A percentile compares a stretch with the other conserved stretches of the same genome.
phyloP scores from a whole-genome alignment of 2,888 invertebrate species.

The Xiphydria camelus region DNA sequence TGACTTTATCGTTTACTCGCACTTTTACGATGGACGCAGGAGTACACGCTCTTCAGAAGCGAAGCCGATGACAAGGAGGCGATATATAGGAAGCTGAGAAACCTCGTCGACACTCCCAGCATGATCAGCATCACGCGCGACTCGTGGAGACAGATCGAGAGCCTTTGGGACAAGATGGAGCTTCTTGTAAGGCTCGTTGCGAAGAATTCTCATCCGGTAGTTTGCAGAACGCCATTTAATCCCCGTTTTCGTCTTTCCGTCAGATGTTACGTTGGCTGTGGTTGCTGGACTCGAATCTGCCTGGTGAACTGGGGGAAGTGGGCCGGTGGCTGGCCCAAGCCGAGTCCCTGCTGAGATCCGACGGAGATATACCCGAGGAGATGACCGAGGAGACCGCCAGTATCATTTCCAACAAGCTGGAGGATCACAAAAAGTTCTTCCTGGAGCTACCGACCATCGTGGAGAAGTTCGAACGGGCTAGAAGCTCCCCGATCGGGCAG shows the following conservation, averaged over 20 bases:
- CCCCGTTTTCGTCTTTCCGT: background rate
- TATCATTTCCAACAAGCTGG: slow-evolving; percentile 83
- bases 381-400: slow-evolving; percentile 90
- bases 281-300: slow-evolving; percentile 82
- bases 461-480: slow-evolving; percentile 77
- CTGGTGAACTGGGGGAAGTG: slow-evolving; percentile 82
- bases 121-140: slow-evolving; percentile 80
- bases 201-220: too few relatives aligned
- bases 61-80: slow-evolving; percentile 76
- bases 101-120: slow-evolving; percentile 78
- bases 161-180: slow-evolving; percentile 81
- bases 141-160: slow-evolving; percentile 82
- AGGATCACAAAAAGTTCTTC: slow-evolving; percentile 90
- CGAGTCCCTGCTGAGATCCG: slow-evolving; percentile 77
- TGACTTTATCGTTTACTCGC: background rate
- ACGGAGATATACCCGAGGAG: slow-evolving; percentile 74
- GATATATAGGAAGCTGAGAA: slow-evolving; percentile 76
- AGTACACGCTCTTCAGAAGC: slow-evolving; percentile 76
- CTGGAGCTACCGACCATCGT: slow-evolving; percentile 77
- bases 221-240: too few relatives aligned
- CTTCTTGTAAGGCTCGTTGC: slow-evolving; percentile 53
- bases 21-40: slow-evolving; percentile 60
- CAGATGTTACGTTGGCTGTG: slow-evolving; percentile 86
- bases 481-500: slow-evolving; percentile 68
- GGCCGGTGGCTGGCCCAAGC: slow-evolving; percentile 92